phyloP scores from a whole-genome alignment of 92 coral and sea anemone species.

The Phenganax stokvisi region DNA sequence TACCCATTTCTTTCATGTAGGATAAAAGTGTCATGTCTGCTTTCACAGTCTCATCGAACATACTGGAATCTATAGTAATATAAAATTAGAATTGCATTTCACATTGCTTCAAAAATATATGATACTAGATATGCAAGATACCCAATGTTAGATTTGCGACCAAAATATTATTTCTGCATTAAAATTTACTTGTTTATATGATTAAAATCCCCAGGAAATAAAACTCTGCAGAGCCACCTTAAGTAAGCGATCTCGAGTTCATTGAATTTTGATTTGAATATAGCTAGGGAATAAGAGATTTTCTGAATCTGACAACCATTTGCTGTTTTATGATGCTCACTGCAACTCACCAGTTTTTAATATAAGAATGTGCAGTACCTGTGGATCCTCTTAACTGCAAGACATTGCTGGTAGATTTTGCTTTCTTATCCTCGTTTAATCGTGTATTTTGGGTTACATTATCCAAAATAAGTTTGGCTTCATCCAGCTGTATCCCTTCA shows the following conservation, averaged over 20 bases:
- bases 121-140: neutral
- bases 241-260: too few species aligned
- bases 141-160: too few species aligned
- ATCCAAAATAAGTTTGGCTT: conserved; percentile 62
- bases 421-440: neutral
- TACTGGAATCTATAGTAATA: conserved; percentile 52
- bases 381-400: conserved; percentile 26
- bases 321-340: too few species aligned
- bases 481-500: conserved; percentile 46
- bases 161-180: too few species aligned
- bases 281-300: too few species aligned
- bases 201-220: too few species aligned
- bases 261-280: too few species aligned
- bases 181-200: too few species aligned
- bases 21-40: conserved; percentile 85
- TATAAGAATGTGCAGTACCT: neutral
- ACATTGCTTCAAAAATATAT: neutral
- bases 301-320: too few species aligned
- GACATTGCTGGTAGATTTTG: conserved; percentile 32
- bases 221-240: too few species aligned
- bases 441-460: conserved; percentile 34
- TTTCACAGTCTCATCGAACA: conserved; percentile 69
- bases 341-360: too few species aligned
- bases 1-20: conserved; percentile 97
- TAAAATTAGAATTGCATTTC: neutral